Evolutionary conservation across 2,888 invertebrate species (phyloP), one percentile per base, ranked within the genome.

Genomic region (Tipula confusa): DNA sequence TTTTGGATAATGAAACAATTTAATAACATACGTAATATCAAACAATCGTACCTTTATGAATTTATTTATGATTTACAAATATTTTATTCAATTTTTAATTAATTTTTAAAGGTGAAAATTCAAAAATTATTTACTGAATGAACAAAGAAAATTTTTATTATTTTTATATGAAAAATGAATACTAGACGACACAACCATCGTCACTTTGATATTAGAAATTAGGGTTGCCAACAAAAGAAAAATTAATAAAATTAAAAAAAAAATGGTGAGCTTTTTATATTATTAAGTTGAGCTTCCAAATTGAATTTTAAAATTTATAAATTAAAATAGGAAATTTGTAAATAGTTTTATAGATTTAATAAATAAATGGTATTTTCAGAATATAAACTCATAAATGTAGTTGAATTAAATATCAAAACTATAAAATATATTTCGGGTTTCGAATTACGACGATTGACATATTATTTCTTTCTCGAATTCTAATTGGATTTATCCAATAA

Each of bases 21-120:
- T 64, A 24, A 18, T 64, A 24, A 64, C 24, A 64, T 9, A 64
- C 64, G n/a, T 64, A 64, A 24, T 24, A 64, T 64, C 9, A 24
- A 64, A 64, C 24, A 64, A 64, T 9, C 64, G 18, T 64, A 64
- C 64, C 64, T 64, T 43, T 64, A 64, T 64, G 64, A 64, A 7
- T 64, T 64, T 64, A 64, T 24, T 64, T 64, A 64, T 64, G 64
- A 1, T 64, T 64, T 24, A 64, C 64, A 64, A 64, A 24, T 64
- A 64, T 64, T 64, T 64, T 64, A 64, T 64, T 64, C 64, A 64
- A 64, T 64, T 64, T 64, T 64, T 64, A 64, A 64, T 64, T 64
- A 64, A 64, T 64, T 64, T 64, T 64, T 64, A 64, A 64, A 64
- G 64, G 64, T 64, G 64, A 64, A 64, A 64, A 64, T 64, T 64